Evolutionary conservation across 2,888 invertebrate species (phyloP).

Genomic region (Heliconius erato): DNA sequence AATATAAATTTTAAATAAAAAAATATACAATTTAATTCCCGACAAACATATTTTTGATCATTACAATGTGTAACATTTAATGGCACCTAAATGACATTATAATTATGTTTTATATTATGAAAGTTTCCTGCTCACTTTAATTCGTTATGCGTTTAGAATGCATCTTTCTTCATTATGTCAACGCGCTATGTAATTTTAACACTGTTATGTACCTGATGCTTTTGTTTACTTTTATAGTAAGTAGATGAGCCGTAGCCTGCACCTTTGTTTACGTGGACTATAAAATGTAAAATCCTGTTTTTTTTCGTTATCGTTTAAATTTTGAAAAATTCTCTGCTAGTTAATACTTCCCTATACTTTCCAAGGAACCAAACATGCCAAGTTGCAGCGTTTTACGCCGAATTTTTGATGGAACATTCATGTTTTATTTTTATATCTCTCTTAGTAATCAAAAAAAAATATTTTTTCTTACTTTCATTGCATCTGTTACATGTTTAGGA

Average conservation of each 20-base stretch:
- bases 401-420: too few relatives aligned
- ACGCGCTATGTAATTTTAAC: not conserved
- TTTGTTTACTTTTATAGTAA: not conserved
- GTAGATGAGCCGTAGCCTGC: too few relatives aligned
- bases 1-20: not conserved
- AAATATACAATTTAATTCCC: not conserved
- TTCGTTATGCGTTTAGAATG: constrained; percentile 19
- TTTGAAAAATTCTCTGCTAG: not conserved
- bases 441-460: too few relatives aligned
- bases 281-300: not conserved
- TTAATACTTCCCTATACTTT: not conserved
- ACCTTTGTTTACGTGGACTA: not conserved
- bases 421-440: too few relatives aligned
- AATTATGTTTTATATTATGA: constrained; percentile 36
- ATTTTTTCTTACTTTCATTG: too few relatives aligned
- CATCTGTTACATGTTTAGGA: too few relatives aligned
- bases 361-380: not conserved
- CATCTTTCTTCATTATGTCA: constrained; percentile 2
- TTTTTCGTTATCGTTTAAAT: not conserved
- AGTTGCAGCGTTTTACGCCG: not conserved
- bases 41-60: not conserved
- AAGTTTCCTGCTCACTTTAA: constrained; percentile 38
- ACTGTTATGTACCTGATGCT: not conserved
- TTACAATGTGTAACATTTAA: not conserved
- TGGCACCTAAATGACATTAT: constrained; percentile 6